phyloP scores from a whole-genome alignment of 2,113 vertebrate genomes.

The Solea solea region DNA sequence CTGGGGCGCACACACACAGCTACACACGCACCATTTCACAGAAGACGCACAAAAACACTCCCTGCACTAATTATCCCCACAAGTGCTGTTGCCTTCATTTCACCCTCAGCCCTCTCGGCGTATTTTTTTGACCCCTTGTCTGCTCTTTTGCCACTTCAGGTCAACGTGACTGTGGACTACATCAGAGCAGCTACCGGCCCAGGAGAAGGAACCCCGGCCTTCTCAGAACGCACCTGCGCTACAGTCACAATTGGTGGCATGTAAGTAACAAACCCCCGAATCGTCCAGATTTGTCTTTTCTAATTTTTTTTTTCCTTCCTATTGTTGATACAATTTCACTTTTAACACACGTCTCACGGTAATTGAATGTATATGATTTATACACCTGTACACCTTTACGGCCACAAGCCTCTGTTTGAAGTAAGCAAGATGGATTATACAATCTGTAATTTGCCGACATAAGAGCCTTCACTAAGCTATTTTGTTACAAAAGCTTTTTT shows the following conservation, averaged over 20 bases:
- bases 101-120: constrained; percentile 1
- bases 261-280: constrained; percentile 80
- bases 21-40: constrained; percentile 5
- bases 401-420: not conserved
- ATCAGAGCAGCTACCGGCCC: constrained; percentile 92
- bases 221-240: constrained; percentile 94
- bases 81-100: constrained; percentile 28
- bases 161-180: constrained; percentile 96
- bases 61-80: constrained; percentile 38
- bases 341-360: not conserved
- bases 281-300: not conserved
- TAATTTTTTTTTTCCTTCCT: not conserved
- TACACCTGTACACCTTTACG: not conserved
- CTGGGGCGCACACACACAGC: constrained; percentile 53
- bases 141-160: constrained; percentile 70
- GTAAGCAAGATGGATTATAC: not conserved
- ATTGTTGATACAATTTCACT: not conserved
- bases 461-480: constrained; percentile 6
- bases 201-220: constrained; percentile 87
- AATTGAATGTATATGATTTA: not conserved
- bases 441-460: constrained; percentile 2
- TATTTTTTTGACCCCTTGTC: constrained; percentile 32
- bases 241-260: constrained; percentile 96
- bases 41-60: not conserved
- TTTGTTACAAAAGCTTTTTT: not conserved